Evolutionary conservation across 2,888 invertebrate genomes (phyloP), one percentile per base, ranked within the genome.

Genomic region (Ariolimax columbianus): DNA sequence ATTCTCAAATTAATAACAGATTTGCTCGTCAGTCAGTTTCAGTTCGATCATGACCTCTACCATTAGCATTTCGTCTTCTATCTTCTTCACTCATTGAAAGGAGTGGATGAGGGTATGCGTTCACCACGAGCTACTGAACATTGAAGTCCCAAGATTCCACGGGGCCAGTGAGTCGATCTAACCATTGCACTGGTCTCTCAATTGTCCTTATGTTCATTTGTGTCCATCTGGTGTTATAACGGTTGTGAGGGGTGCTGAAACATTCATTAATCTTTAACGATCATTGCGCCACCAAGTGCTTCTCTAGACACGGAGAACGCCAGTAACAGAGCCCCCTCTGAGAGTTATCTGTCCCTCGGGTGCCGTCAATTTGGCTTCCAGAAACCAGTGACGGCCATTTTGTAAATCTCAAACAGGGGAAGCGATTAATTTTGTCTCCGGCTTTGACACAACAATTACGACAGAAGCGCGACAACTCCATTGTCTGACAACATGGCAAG

Each of bases 211-310:
- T 80, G 40, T 36, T 68, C 47, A 59, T 66, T 72, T 70, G 51
- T 36, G 72, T 55, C 81, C 81, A 82, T 82, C 81, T 82, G 81
- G 72, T 72, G 72, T 26, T 40, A 59, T 72, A 43, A 66, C 33
- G 55, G 59, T 40, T 14, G 7, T 75, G 36, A 68, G 33, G 68
- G 36, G 77, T 75, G 33, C 43, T 83, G 51, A 83, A 83, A 83
- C 77, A 83, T 83, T 83, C 83, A 83, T 83, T 68, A 83, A 68
- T 77, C 77, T 33, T 80, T 82, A 82, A 72, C 81, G 72, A 73
- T 82, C 73, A 72, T 82, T 72, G 33, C 80, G 47, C 68, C 72
- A 55, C 55, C 43, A 47, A 70, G 81, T 72, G 72, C 38, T 70
- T 33, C 72, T 55, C n/a, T 47, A 23, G 23, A 33, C 47, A 68